Percentiles rank a stretch among this genome's conserved stretches.
These are phyloP conservation scores for Coboldia fuscipes DNA, from an alignment of 1,140 invertebrate species.

Conservation along the genomic window DNA sequence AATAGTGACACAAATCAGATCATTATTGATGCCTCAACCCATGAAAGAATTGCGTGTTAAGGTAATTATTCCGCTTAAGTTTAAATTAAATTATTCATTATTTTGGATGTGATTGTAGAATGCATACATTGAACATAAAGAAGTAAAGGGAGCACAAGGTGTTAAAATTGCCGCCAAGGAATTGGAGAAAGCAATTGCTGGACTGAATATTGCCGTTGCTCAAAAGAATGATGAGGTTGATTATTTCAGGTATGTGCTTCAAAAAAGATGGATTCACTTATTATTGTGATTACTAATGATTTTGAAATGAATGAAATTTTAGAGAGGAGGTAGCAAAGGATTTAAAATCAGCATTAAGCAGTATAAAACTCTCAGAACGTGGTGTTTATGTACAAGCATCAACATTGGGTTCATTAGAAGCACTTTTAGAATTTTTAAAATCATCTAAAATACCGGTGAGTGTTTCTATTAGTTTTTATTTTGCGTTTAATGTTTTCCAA, in stretches of 20 bases:
- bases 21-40: conserved; percentile 92
- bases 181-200: conserved; percentile 92
- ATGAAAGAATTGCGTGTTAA: conserved; percentile 95
- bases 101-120: conserved; percentile 35
- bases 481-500: too few relatives aligned
- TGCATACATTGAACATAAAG: conserved; percentile 88
- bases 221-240: conserved; percentile 88
- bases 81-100: conserved; percentile 1
- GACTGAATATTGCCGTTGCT: conserved; percentile 71
- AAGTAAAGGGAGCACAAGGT: conserved; percentile 88
- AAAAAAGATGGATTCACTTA: not conserved
- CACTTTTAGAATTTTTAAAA: conserved; percentile 85
- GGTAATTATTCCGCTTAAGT: conserved; percentile 26
- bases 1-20: conserved; percentile 92
- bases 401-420: conserved; percentile 93
- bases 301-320: conserved; percentile 4
- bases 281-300: not conserved
- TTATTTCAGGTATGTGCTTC: conserved; percentile 29
- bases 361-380: conserved; percentile 74
- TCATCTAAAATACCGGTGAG: conserved; percentile 89
- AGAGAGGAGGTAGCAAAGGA: conserved; percentile 64
- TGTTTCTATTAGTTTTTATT: too few relatives aligned
- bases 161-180: conserved; percentile 97
- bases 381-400: conserved; percentile 99
- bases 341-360: conserved; percentile 69